Percentiles rank a stretch among this genome's conserved stretches.
Conservation (phyloP, 2,113 vertebrate genomes). For the Cathartes aura region DNA sequence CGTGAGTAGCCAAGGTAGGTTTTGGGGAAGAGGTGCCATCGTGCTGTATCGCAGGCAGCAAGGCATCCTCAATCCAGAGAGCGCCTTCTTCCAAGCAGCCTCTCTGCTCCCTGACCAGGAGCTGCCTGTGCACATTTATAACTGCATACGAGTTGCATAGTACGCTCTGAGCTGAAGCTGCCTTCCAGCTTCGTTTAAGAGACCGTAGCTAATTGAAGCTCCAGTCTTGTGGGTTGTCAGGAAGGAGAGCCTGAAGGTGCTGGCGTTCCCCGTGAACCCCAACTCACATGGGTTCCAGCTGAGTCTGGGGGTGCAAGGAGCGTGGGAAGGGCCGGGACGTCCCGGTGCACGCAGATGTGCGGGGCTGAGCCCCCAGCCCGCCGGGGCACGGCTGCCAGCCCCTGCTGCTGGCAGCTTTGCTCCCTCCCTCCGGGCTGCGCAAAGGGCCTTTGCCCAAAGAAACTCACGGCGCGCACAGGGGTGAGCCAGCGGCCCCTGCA, state of each 20-base stretch:
- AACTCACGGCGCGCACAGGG: not conserved
- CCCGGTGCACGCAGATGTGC: not conserved
- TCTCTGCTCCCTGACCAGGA: not conserved
- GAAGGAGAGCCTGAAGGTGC: not conserved
- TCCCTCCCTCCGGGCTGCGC: not conserved
- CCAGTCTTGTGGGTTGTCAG: not conserved
- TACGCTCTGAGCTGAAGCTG: not conserved
- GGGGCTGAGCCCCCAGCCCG: not conserved
- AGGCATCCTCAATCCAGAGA: not conserved
- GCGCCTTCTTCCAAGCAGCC: not conserved
- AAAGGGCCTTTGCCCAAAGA: not conserved
- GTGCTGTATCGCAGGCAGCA: not conserved
- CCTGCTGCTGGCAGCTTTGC: not conserved
- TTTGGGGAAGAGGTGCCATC: not conserved
- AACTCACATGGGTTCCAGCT: not conserved
- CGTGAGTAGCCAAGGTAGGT: not conserved
- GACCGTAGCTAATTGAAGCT: not conserved
- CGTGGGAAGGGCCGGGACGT: not conserved
- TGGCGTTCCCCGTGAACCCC: not conserved
- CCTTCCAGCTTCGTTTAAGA: not conserved
- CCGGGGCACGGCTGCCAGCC: not conserved
- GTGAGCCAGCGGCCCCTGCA: not conserved
- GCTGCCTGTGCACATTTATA: not conserved
- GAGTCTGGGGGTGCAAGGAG: not conserved
- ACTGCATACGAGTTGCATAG: fast-evolving